These are phyloP conservation scores for Drosophila sproati DNA, from an alignment of 1,140 invertebrate species.

Conservation along the genomic window DNA sequence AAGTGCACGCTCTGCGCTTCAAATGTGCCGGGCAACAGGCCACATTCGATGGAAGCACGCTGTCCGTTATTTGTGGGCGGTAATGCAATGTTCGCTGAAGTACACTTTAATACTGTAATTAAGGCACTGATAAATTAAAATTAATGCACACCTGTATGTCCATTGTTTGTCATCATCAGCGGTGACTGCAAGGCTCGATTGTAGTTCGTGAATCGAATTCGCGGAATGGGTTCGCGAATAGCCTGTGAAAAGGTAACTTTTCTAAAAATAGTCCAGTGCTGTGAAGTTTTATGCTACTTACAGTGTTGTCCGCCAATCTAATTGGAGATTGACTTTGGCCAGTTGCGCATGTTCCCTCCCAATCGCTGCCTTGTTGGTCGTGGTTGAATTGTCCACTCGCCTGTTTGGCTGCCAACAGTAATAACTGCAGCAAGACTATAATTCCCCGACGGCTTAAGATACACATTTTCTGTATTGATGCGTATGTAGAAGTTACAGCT, in stretches of 20 bases:
- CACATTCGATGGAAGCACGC: constrained; percentile 88
- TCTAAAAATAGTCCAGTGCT: not conserved
- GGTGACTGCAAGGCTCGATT: constrained; percentile 47
- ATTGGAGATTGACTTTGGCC: constrained; percentile 59
- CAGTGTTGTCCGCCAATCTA: constrained; percentile 20
- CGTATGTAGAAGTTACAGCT: not conserved
- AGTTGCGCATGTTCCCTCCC: constrained; percentile 50
- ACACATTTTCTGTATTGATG: constrained; percentile 26
- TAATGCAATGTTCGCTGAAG: constrained; percentile 55
- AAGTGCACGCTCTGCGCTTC: constrained; percentile 88
- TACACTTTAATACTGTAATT: not conserved
- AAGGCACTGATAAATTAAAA: too few relatives aligned
- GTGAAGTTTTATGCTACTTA: constrained; percentile 15
- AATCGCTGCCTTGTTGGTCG: constrained; percentile 67
- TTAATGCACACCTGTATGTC: constrained; percentile 57
- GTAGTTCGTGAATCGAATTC: constrained; percentile 56
- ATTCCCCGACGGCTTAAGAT: constrained; percentile 3
- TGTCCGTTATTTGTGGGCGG: constrained; percentile 36
- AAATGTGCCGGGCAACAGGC: constrained; percentile 86
- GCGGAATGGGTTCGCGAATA: constrained; percentile 14
- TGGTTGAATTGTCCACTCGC: constrained; percentile 63
- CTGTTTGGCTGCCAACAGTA: constrained; percentile 33
- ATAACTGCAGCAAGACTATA: not conserved
- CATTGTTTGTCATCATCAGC: constrained; percentile 56
- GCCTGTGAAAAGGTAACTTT: constrained; percentile 11